Percentiles rank a stretch among this genome's conserved stretches.
Conservation (phyloP, 2,113 vertebrate species). For the Calcarius ornatus region DNA sequence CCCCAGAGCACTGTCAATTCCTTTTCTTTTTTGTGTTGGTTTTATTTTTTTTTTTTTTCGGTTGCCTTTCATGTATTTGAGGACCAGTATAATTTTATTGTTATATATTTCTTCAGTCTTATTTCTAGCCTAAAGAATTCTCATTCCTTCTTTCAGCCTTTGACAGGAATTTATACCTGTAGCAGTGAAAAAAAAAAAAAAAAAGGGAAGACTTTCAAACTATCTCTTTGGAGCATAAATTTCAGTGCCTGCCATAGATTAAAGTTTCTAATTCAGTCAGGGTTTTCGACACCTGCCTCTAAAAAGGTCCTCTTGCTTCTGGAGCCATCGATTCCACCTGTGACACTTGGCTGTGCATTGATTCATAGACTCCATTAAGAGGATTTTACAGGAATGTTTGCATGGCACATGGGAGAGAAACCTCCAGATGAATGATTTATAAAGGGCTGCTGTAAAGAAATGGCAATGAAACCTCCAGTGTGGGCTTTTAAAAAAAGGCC, state of each 20-base stretch:
- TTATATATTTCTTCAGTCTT: background rate
- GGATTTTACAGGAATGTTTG: constrained; percentile 40
- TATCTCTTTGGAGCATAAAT: background rate
- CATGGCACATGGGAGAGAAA: background rate
- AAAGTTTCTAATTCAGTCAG: constrained; percentile 16
- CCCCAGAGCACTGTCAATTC: background rate
- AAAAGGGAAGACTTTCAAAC: background rate
- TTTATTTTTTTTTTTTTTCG: background rate
- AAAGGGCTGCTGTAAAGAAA: background rate
- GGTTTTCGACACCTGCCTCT: constrained; percentile 7
- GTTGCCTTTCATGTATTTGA: background rate
- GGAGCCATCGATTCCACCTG: background rate
- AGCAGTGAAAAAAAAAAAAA: background rate
- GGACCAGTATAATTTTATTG: background rate
- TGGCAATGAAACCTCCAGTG: background rate
- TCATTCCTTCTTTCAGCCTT: background rate
- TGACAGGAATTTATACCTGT: background rate
- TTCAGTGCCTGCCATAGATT: background rate
- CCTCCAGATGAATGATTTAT: constrained; percentile 5
- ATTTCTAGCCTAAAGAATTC: background rate
- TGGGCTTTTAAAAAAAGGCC: background rate
- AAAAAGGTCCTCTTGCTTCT: background rate
- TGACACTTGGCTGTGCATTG: background rate
- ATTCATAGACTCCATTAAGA: constrained; percentile 27
- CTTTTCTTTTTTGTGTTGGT: background rate